A percentile compares a stretch with the other conserved stretches of the same genome.
These are phyloP conservation scores for Bergia sp. DNA, from an alignment of 92 coral and sea anemone genomes.

Conservation along the genomic window DNA sequence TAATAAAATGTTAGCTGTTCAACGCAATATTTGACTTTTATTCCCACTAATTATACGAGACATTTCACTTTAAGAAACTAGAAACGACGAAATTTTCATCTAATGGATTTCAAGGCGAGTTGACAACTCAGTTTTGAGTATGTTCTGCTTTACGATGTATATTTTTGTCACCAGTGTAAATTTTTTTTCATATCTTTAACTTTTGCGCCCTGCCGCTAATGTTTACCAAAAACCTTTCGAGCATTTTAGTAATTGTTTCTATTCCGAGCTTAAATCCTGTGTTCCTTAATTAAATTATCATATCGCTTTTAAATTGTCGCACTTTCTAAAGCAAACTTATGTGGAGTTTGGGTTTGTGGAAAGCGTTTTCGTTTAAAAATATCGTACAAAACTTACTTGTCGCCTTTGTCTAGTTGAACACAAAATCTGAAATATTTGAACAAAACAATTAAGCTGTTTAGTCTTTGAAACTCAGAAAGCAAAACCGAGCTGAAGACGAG, in stretches of 20 bases:
- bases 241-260: conserved; percentile 46
- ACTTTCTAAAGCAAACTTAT: conserved; percentile 20
- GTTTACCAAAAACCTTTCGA: conserved; percentile 24
- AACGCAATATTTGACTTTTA: conserved; percentile 51
- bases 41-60: conserved; percentile 45
- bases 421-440: not conserved
- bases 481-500: not conserved
- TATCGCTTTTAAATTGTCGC: conserved; percentile 44
- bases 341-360: conserved; percentile 37
- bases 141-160: not conserved
- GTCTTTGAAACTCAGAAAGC: not conserved
- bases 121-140: not conserved
- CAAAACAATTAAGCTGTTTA: not conserved
- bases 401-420: not conserved
- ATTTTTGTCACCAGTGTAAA: not conserved
- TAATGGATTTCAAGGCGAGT: not conserved
- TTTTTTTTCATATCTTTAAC: not conserved
- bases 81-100: not conserved
- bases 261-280: conserved; percentile 17
- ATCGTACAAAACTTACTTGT: not conserved
- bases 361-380: not conserved
- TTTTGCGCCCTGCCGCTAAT: conserved; percentile 22
- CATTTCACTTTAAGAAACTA: conserved; percentile 21
- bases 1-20: conserved; percentile 74
- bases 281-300: conserved; percentile 50